A percentile compares a stretch with the other conserved stretches of the same genome.
Conservation (phyloP, 2,113 vertebrate species). For the Phalacrocorax carbo region DNA sequence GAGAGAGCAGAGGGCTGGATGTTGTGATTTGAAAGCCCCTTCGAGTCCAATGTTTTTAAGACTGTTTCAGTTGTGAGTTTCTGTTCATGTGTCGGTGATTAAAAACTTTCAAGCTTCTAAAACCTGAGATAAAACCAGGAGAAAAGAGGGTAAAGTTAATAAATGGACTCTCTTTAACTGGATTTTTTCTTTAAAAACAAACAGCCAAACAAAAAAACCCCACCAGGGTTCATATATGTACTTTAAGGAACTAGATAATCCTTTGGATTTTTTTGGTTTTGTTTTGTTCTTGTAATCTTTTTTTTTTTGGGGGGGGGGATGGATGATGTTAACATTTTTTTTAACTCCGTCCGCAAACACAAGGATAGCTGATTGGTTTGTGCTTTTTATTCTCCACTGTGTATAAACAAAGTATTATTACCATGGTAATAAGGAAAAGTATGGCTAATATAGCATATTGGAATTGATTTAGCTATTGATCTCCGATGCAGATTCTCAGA, state of each 20-base stretch:
- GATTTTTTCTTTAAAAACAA: neutral
- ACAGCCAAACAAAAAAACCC: neutral
- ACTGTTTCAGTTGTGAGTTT: neutral
- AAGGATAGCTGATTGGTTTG: neutral
- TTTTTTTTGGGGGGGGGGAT: neutral
- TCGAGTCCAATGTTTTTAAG: neutral
- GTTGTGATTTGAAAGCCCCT: neutral
- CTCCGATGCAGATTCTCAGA: neutral
- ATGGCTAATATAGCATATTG: neutral
- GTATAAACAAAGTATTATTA: neutral
- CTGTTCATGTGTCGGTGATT: neutral
- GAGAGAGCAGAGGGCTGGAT: neutral
- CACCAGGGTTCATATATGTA: rapidly evolving
- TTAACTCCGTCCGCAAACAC: neutral
- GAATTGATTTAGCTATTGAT: neutral
- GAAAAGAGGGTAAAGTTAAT: neutral
- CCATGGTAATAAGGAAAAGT: neutral
- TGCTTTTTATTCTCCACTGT: neutral
- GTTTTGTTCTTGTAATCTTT: neutral
- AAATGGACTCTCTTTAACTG: neutral
- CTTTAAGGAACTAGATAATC: neutral
- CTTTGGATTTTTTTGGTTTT: neutral
- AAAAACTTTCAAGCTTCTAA: neutral
- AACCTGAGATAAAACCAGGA: neutral
- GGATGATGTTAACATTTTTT: no score